Conservation (phyloP, 2,888 invertebrate genomes). For the Chrysomela aeneicollis region DNA sequence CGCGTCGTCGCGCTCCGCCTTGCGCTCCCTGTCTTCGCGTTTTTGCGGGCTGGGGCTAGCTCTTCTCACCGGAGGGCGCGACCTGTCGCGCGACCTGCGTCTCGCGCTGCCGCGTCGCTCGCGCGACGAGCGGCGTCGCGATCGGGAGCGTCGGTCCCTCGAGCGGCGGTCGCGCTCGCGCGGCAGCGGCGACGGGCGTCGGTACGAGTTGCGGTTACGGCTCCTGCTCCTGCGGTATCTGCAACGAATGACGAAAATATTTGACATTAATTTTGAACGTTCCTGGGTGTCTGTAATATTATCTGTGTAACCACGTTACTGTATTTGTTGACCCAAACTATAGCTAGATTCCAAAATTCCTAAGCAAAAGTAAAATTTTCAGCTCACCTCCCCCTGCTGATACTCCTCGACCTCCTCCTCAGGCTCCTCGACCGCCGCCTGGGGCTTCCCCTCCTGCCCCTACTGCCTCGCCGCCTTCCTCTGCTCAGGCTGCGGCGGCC, state of each 20-base stretch:
- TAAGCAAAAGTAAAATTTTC: too few relatives aligned
- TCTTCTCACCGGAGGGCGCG: constrained; percentile 48
- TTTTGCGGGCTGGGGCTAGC: constrained; percentile 56
- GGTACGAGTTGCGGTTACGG: constrained; percentile 54
- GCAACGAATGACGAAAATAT: too few relatives aligned
- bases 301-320: too few relatives aligned
- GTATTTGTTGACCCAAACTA: too few relatives aligned
- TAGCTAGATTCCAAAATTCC: too few relatives aligned
- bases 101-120: constrained; percentile 54
- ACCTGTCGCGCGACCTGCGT: constrained; percentile 57
- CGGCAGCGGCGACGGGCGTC: constrained; percentile 52
- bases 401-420: constrained; percentile 53
- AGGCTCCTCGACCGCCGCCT: constrained; percentile 46
- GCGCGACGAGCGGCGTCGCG: constrained; percentile 38
- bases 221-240: constrained; percentile 56
- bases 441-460: constrained; percentile 37
- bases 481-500: constrained; percentile 53
- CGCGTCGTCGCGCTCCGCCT: constrained; percentile 55
- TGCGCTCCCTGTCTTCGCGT: constrained; percentile 50
- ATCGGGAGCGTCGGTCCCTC: constrained; percentile 55
- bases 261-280: too few relatives aligned
- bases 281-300: too few relatives aligned
- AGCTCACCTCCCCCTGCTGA: constrained; percentile 56
- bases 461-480: constrained; percentile 59
- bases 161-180: constrained; percentile 59